Percentiles rank a stretch among this genome's conserved stretches.
phyloP scores from a whole-genome alignment of 2,888 invertebrate species.

The Zaprionus lineosus region DNA sequence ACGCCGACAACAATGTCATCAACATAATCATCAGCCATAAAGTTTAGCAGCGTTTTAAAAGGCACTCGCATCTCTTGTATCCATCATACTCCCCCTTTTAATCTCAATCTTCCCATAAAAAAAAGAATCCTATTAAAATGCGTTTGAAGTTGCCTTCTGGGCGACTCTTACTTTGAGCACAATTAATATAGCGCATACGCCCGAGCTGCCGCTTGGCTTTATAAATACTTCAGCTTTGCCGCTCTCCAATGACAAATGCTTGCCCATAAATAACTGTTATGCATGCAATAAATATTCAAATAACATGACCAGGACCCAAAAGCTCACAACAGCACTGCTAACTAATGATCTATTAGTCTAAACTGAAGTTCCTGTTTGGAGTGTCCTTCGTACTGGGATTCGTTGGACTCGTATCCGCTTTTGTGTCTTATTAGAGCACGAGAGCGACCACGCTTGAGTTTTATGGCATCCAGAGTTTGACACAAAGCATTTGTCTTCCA shows the following conservation, averaged over 20 bases:
- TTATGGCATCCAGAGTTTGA: slow-evolving; percentile 61
- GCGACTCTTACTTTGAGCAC: slow-evolving; percentile 19
- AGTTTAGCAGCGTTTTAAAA: slow-evolving; percentile 43
- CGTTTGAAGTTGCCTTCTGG: slow-evolving; percentile 30
- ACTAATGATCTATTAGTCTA: slow-evolving; percentile 74
- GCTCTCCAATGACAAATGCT: slow-evolving; percentile 74
- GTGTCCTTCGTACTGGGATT: slow-evolving; percentile 1
- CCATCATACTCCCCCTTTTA: too few species aligned
- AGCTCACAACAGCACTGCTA: slow-evolving; percentile 63
- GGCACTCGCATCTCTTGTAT: slow-evolving; percentile 1
- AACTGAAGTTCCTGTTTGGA: slow-evolving; percentile 35
- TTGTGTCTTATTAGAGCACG: slow-evolving; percentile 67
- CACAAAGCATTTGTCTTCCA: slow-evolving; percentile 47
- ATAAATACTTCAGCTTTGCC: slow-evolving; percentile 17
- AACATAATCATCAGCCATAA: slow-evolving; percentile 65
- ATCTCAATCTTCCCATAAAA: neutral
- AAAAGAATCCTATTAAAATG: slow-evolving; percentile 31
- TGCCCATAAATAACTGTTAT: slow-evolving; percentile 80
- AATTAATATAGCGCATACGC: slow-evolving; percentile 65
- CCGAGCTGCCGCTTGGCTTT: slow-evolving; percentile 20
- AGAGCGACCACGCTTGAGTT: slow-evolving; percentile 66
- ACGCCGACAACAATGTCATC: slow-evolving; percentile 70
- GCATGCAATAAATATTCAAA: slow-evolving; percentile 79
- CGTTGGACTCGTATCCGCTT: slow-evolving; percentile 46
- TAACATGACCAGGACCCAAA: slow-evolving; percentile 62